Evolutionary conservation across 2,888 invertebrate genomes (phyloP).

Genomic region (Actias luna): DNA sequence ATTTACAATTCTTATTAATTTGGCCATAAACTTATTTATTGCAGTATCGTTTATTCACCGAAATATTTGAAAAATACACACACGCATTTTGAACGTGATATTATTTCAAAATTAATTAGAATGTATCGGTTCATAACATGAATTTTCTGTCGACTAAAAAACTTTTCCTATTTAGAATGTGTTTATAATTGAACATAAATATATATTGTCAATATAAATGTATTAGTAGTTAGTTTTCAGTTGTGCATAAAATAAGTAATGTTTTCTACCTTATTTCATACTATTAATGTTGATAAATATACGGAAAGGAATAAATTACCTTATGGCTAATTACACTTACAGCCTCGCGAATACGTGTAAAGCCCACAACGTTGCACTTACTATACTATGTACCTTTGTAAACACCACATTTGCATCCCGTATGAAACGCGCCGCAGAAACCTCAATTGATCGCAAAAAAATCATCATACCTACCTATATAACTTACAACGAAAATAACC

Average conservation of each 20-base stretch:
- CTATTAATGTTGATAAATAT: neutral
- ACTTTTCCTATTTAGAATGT: no score
- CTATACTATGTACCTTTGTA: conserved; percentile 73
- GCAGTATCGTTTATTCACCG: neutral
- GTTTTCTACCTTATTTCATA: neutral
- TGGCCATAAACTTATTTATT: neutral
- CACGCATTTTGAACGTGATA: no score
- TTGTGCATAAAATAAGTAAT: neutral
- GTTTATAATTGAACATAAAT: no score
- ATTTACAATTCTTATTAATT: neutral
- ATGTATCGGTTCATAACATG: no score
- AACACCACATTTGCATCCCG: conserved; percentile 76
- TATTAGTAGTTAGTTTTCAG: neutral
- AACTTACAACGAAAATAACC: conserved; percentile 34
- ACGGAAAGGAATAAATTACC: conserved; percentile 39
- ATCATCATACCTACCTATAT: conserved; percentile 75
- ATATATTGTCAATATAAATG: no score
- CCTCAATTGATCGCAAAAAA: conserved; percentile 80
- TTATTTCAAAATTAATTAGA: no score
- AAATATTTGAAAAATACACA: neutral
- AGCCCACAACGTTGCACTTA: conserved; percentile 53
- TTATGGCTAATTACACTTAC: conserved; percentile 32
- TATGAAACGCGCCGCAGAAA: conserved; percentile 70
- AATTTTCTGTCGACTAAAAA: no score
- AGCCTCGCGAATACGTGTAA: conserved; percentile 51